Conservation (phyloP, 1,140 invertebrate genomes). For the Drosophila micromelanica region DNA sequence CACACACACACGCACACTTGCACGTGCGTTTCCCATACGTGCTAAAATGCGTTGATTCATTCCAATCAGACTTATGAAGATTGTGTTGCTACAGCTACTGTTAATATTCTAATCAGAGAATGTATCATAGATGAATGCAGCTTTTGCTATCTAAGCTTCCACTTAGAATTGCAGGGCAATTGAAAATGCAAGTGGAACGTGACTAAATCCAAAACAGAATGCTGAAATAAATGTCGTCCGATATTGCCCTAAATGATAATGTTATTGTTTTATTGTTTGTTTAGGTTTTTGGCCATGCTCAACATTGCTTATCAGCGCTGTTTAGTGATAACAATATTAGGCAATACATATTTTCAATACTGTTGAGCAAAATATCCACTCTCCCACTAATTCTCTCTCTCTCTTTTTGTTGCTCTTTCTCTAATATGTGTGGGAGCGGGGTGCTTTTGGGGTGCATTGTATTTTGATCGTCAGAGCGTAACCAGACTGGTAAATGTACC, state of each 20-base stretch:
- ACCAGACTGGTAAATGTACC: slow-evolving; percentile 65
- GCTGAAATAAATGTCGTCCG: neutral
- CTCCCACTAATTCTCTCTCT: neutral
- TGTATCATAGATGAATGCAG: neutral
- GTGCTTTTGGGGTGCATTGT: slow-evolving; percentile 48
- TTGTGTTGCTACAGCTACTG: neutral
- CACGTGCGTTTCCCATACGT: slow-evolving; percentile 47
- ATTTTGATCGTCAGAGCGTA: slow-evolving; percentile 73
- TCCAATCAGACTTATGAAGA: slow-evolving; percentile 8
- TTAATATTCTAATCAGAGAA: neutral
- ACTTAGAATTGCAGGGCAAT: neutral
- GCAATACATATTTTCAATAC: slow-evolving; percentile 35
- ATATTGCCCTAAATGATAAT: slow-evolving; percentile 9
- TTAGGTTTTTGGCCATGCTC: slow-evolving; percentile 35
- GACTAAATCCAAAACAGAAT: neutral
- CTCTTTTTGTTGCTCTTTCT: neutral
- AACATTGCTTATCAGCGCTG: slow-evolving; percentile 28
- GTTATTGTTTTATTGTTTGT: slow-evolving; percentile 29
- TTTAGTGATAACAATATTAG: slow-evolving; percentile 37
- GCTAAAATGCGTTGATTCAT: slow-evolving; percentile 38
- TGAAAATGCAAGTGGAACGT: slow-evolving; percentile 19
- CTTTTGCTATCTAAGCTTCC: neutral
- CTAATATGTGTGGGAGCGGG: slow-evolving; percentile 16
- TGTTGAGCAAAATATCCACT: neutral
- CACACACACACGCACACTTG: slow-evolving; percentile 9